A percentile compares a stretch with the other conserved stretches of the same genome.
phyloP scores from a whole-genome alignment of 2,113 vertebrate genomes.

The Epinephelus cyanopodus region DNA sequence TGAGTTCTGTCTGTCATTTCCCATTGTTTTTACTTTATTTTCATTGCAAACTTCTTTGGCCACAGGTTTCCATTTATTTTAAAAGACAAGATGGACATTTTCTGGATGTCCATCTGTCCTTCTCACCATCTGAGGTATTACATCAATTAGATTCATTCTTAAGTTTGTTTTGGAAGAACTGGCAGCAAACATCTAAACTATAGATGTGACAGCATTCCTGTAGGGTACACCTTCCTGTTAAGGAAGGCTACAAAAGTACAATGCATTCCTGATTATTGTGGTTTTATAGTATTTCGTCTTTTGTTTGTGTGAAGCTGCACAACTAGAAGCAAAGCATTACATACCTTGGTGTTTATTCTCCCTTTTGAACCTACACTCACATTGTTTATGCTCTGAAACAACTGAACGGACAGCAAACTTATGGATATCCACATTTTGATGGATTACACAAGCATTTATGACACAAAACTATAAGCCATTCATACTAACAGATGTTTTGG shows the following conservation, averaged over 20 bases:
- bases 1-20: neutral
- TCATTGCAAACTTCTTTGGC: neutral
- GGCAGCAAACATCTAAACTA: neutral
- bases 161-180: neutral
- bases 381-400: neutral
- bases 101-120: too few species aligned
- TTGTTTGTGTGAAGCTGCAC: neutral
- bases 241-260: neutral
- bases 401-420: neutral
- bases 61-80: slow-evolving; percentile 10
- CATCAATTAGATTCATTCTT: neutral
- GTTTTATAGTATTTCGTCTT: neutral
- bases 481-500: neutral
- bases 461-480: neutral
- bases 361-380: neutral
- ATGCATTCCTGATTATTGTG: neutral
- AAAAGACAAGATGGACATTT: slow-evolving; percentile 1
- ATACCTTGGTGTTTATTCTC: neutral
- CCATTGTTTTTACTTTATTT: neutral
- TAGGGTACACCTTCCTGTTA: neutral
- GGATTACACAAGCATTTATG: neutral
- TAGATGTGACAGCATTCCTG: neutral
- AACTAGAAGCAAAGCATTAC: neutral
- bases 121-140: neutral
- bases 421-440: neutral